Percentiles rank a stretch among this genome's conserved stretches.
These are phyloP conservation scores for Uloborus diversus DNA, from an alignment of 1,140 invertebrate species.

Conservation along the genomic window DNA sequence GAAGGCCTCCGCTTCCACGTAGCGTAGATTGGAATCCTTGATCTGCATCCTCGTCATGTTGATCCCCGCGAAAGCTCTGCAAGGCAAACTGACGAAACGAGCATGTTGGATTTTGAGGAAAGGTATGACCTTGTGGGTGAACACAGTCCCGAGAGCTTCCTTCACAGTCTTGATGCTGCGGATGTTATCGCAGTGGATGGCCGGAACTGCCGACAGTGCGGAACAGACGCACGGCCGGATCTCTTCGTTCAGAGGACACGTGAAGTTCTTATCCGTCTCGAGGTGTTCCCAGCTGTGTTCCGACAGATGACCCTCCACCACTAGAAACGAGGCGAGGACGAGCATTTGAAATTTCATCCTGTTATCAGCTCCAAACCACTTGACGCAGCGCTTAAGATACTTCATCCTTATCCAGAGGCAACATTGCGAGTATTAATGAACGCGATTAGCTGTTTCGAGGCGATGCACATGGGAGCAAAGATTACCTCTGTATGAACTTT, in stretches of 20 bases:
- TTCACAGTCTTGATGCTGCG: slow-evolving; percentile 5
- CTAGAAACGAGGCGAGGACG: slow-evolving; percentile 7
- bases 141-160: neutral
- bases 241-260: neutral
- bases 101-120: slow-evolving; percentile 17
- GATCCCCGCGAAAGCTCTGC: slow-evolving; percentile 22
- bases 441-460: neutral
- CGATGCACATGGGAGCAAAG: neutral
- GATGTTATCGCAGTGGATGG: slow-evolving; percentile 17
- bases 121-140: slow-evolving; percentile 10
- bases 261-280: neutral
- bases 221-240: slow-evolving; percentile 33
- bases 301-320: slow-evolving; percentile 24
- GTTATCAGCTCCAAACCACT: slow-evolving; percentile 37
- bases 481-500: neutral
- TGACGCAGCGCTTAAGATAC: slow-evolving; percentile 26
- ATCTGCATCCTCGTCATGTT: slow-evolving; percentile 26
- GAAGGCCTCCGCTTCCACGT: slow-evolving; percentile 31
- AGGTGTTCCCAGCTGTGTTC: neutral
- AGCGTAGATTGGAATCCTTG: slow-evolving; percentile 14
- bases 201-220: slow-evolving; percentile 11
- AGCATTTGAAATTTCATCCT: slow-evolving; percentile 30
- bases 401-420: neutral
- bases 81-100: slow-evolving; percentile 10
- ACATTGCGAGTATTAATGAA: slow-evolving; percentile 19